phyloP scores from a whole-genome alignment of 2,113 vertebrate species.

The Sander lucioperca region DNA sequence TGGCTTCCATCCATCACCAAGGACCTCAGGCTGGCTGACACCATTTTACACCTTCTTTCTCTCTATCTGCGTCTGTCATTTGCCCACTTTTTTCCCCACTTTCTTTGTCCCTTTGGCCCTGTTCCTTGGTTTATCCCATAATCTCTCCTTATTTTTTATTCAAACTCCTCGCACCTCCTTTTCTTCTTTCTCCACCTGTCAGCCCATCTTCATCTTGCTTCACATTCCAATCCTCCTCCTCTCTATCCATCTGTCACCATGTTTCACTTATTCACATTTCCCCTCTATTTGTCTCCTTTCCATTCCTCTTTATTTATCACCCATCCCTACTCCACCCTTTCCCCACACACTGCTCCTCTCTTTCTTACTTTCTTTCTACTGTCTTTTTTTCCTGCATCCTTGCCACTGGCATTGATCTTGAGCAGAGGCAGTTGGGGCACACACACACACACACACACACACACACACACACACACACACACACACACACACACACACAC shows the following conservation, averaged over 20 bases:
- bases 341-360: background rate
- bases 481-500: conserved; percentile 31
- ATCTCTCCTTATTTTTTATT: background rate
- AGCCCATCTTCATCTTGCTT: conserved; percentile 14
- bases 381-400: conserved; percentile 10
- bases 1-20: conserved; percentile 56
- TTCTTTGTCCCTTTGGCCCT: background rate
- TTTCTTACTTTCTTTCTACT: background rate
- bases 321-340: background rate
- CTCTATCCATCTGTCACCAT: background rate
- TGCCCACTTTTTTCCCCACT: too few species aligned
- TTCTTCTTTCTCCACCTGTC: conserved; percentile 3
- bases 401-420: conserved; percentile 18
- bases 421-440: conserved; percentile 1
- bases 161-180: background rate
- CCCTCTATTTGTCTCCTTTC: conserved; percentile 42
- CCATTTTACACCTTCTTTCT: conserved; percentile 34
- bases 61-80: background rate
- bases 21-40: conserved; percentile 42
- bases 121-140: background rate
- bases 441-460: conserved; percentile 19
- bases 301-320: conserved; percentile 42
- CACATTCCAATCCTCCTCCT: background rate
- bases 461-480: conserved; percentile 37
- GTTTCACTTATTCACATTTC: conserved; percentile 13